These are phyloP conservation scores for Andrena bicolor DNA, from an alignment of 2,888 invertebrate species.

Conservation along the genomic window DNA sequence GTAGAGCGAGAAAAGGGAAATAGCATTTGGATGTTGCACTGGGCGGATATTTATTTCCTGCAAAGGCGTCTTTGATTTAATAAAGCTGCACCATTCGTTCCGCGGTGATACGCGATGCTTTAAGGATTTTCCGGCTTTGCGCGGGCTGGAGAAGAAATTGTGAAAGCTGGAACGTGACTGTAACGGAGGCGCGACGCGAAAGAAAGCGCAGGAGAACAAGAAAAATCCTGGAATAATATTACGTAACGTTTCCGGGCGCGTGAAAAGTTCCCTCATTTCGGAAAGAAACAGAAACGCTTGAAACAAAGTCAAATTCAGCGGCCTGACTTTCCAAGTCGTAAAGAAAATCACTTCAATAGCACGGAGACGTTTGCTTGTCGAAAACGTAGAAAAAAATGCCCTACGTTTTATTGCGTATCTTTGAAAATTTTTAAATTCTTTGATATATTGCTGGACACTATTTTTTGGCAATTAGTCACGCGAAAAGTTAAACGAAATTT, in stretches of 20 bases:
- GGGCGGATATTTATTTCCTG: not conserved
- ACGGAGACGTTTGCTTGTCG: slow-evolving; percentile 19
- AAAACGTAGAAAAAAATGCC: slow-evolving; percentile 2
- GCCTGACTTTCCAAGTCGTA: slow-evolving; percentile 47
- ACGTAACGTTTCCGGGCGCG: slow-evolving; percentile 52
- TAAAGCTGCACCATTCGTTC: slow-evolving; percentile 12
- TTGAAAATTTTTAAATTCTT: not conserved
- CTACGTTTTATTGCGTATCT: not conserved
- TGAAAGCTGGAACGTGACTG: slow-evolving; percentile 10
- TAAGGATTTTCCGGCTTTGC: slow-evolving; percentile 31
- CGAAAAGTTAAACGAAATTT: too few relatives aligned
- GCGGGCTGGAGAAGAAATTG: slow-evolving; percentile 29
- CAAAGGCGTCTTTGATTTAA: slow-evolving; percentile 1
- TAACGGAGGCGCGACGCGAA: slow-evolving; percentile 11
- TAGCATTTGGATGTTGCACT: not conserved
- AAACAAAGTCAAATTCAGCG: slow-evolving; percentile 48
- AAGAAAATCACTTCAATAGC: slow-evolving; percentile 64
- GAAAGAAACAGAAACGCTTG: slow-evolving; percentile 39
- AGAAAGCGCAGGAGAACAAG: slow-evolving; percentile 34
- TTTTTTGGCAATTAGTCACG: too few relatives aligned
- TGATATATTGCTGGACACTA: too few relatives aligned
- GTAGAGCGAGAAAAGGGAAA: not conserved
- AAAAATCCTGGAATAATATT: slow-evolving; percentile 64
- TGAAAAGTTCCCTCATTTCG: slow-evolving; percentile 66
- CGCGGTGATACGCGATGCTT: slow-evolving; percentile 28